Base-by-base conservation (phyloP, 2,888 invertebrate genomes). In the Steromphala cineraria region DNA sequence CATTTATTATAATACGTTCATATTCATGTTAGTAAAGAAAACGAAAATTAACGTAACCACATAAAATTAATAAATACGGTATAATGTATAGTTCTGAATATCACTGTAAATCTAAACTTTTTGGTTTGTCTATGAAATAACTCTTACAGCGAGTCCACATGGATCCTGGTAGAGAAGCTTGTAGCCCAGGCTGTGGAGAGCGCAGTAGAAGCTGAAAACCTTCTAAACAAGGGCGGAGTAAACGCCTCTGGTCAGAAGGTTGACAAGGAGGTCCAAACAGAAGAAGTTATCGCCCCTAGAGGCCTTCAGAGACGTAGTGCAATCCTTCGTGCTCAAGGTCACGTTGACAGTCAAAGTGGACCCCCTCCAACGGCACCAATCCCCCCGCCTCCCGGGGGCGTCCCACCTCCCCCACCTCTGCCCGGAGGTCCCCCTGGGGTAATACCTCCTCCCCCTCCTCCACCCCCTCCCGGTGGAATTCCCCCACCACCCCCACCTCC, bases 221-320 rank as follows among this genome's bases (percentile, higher is more conserved):
- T 85, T 10, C n/a, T 86, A 40, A 75, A 78, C 13, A 81, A 83
- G 62, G 82, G 80, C 56, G 82, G 56, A 67, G 53, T 24, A 28
- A 78, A 40, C 55, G 53, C 79, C 40, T 21, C 67, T 5, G 67
- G 74, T 21, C 67, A 10, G 31, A 76, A 71, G 56, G 80, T 56
- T n/a, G 88, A 90, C 75, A 86, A 87, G 78, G 87, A 87, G 53
- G 83, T 87, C 36, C 90, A 90, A 77, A 90, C 90, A n/a, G 88
- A 88, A 28, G 84, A 82, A 15, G 67, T 78, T 36, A 75, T 56
- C 24, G 67, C 74, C 62, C 53, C 17, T 0, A 53, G 53, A 53
- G n/a, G 75, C 36, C 56, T 24, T 40, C 40, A 56, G 40, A 15
- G 67, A 55, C 24, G 21, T 19, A 77, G 56, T 55, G 56, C 36